Conservation (phyloP, 2,797 vertebrate species). For the Crax fasciolata region DNA sequence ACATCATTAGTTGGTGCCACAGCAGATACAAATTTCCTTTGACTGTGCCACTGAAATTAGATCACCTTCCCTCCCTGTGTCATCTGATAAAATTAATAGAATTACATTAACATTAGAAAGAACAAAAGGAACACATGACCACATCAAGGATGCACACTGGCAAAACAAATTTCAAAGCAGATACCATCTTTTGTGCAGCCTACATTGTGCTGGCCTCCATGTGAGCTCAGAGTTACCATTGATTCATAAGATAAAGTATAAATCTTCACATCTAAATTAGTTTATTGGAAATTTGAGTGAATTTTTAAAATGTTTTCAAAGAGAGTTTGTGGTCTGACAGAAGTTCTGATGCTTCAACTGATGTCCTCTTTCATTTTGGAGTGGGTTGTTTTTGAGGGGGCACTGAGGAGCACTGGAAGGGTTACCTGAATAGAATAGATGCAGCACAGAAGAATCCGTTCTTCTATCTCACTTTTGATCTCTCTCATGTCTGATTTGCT, state of each 20-base stretch:
- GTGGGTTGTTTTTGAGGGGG: neutral
- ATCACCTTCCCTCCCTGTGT: constrained; percentile 9
- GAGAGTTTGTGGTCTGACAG: neutral
- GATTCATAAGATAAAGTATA: neutral
- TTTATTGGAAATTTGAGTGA: neutral
- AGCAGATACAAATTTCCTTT: constrained; percentile 13
- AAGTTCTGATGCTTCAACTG: neutral
- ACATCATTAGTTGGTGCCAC: neutral
- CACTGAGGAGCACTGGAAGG: accelerated
- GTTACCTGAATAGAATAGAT: neutral
- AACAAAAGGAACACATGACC: neutral
- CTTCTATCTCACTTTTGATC: neutral
- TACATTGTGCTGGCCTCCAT: neutral
- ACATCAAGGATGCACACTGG: neutral
- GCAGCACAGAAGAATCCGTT: neutral
- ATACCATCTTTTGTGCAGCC: neutral
- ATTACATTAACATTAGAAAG: constrained; percentile 24
- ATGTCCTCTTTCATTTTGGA: neutral
- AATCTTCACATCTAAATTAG: neutral
- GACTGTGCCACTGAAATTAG: constrained; percentile 38
- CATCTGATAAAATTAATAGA: constrained; percentile 62
- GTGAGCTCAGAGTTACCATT: neutral
- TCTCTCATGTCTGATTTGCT: neutral
- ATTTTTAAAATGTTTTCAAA: neutral
- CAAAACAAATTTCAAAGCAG: constrained; percentile 32